phyloP scores from a whole-genome alignment of 2,888 invertebrate species.

The Drosophila meridiana region DNA sequence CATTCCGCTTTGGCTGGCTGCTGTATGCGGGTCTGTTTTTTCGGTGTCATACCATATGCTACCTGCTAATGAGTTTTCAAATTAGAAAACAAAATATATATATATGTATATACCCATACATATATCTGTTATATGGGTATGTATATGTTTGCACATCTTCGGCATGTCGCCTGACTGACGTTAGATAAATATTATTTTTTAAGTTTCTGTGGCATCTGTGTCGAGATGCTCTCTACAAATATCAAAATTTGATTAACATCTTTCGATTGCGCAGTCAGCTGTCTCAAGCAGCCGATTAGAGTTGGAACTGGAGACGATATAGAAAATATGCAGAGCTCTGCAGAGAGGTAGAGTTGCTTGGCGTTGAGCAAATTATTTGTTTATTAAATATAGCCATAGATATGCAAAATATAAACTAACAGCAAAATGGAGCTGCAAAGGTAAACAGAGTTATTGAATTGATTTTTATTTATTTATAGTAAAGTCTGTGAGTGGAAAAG shows the following conservation, averaged over 20 bases:
- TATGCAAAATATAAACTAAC: not conserved
- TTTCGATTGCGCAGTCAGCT: constrained; percentile 14
- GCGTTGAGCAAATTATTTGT: not conserved
- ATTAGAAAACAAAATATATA: constrained; percentile 62
- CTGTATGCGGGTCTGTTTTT: constrained; percentile 45
- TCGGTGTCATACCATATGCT: constrained; percentile 78
- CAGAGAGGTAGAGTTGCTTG: not conserved
- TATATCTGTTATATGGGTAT: not conserved
- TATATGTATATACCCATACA: not conserved
- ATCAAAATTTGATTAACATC: constrained; percentile 43
- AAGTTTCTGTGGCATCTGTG: constrained; percentile 35
- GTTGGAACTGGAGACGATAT: not conserved
- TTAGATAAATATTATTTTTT: constrained; percentile 65
- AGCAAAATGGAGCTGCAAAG: not conserved
- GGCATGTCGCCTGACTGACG: constrained; percentile 30
- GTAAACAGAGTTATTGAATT: not conserved
- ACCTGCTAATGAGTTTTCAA: constrained; percentile 77
- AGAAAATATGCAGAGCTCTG: not conserved
- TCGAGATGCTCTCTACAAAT: constrained; percentile 40
- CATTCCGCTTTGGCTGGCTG: constrained; percentile 38
- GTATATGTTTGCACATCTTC: constrained; percentile 12
- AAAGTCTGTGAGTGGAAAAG: not conserved
- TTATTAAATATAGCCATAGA: not conserved
- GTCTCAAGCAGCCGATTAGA: constrained; percentile 7
- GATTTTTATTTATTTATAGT: not conserved